Evolutionary conservation across 2,797 vertebrate genomes (phyloP), one percentile per base, ranked within the genome.

Genomic region (Lutjanus campechanus): DNA sequence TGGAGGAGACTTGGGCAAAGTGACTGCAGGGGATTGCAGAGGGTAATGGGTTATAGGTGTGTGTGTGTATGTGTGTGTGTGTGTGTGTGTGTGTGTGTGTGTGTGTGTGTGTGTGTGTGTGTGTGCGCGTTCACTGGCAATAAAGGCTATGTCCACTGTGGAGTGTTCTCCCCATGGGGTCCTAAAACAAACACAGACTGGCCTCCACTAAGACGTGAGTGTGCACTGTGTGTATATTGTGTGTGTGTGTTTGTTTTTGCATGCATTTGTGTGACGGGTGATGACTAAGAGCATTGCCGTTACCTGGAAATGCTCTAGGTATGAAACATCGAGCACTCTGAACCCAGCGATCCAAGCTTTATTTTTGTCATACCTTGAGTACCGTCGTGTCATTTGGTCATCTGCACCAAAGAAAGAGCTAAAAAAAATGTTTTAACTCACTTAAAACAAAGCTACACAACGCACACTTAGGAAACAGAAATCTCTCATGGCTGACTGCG

Each of bases 121-220:
- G 64, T 73, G 69, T 81, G 91, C 83, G 89, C 87, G 77, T 83
- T 83, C 68, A 67, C 3, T 75, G 77, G 89, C 76, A 86, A 83
- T 89, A 90, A 91, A 88, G 76, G 76, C 87, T 90, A 67, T 25
- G 83, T 92, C 91, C 83, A 93, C 83, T 83, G 81, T 82, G 77
- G 82, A 90, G 70, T 80, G 69, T 64, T 90, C 82, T 91, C 79
- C 94, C 85, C 87, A 91, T 90, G 92, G 94, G 87, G 77, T 72
- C 77, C 82, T 83, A 84, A 94, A 95, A 84, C 86, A 95, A 96
- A 95, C 87, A 93, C 81, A 92, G 77, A 71, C 79, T 73, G 77
- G 77, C 69, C 80, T 50, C 69, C 46, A 59, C 83, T 55, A 59
- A 81, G 84, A 50, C 25, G 25, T 66, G 67, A 68, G 40, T 22